Percentiles rank a stretch among this genome's conserved stretches.
These are phyloP conservation scores for Ypsolopha sequella DNA, from an alignment of 2,888 invertebrate genomes.

Conservation along the genomic window DNA sequence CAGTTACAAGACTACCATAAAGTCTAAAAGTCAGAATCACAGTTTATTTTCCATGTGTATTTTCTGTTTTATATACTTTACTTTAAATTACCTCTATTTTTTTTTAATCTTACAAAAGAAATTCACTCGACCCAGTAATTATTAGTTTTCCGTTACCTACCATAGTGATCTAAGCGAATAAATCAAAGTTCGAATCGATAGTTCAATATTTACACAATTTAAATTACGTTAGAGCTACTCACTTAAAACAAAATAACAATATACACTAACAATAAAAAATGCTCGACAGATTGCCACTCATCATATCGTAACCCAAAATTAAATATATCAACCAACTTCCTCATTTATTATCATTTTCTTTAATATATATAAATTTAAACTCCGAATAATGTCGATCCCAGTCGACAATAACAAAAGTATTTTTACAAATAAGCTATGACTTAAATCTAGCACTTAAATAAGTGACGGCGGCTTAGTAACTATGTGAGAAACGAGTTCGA, in stretches of 20 bases:
- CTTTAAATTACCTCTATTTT: conserved; percentile 24
- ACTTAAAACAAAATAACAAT: conserved; percentile 71
- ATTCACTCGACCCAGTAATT: conserved; percentile 57
- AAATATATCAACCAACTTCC: conserved; percentile 61
- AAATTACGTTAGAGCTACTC: conserved; percentile 64
- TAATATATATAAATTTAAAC: conserved; percentile 53
- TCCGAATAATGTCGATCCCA: conserved; percentile 63
- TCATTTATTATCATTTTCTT: conserved; percentile 44
- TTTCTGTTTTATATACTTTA: conserved; percentile 38
- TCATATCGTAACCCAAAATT: conserved; percentile 57
- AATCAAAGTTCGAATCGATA: conserved; percentile 59
- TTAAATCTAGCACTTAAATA: conserved; percentile 55
- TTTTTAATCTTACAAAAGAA: conserved; percentile 39
- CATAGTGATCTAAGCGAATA: conserved; percentile 54
- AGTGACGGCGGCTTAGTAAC: conserved; percentile 43
- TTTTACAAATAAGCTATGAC: conserved; percentile 58
- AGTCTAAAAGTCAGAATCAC: conserved; percentile 70
- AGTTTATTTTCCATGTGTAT: conserved; percentile 69
- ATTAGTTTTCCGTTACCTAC: conserved; percentile 58
- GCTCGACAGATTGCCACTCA: conserved; percentile 64
- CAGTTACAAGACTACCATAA: conserved; percentile 34
- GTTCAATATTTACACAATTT: conserved; percentile 63
- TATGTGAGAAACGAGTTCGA: conserved; percentile 31
- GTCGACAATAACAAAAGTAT: conserved; percentile 68
- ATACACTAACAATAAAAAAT: conserved; percentile 69